These are phyloP conservation scores for Papilio machaon DNA, from an alignment of 1,140 invertebrate genomes.

Conservation along the genomic window DNA sequence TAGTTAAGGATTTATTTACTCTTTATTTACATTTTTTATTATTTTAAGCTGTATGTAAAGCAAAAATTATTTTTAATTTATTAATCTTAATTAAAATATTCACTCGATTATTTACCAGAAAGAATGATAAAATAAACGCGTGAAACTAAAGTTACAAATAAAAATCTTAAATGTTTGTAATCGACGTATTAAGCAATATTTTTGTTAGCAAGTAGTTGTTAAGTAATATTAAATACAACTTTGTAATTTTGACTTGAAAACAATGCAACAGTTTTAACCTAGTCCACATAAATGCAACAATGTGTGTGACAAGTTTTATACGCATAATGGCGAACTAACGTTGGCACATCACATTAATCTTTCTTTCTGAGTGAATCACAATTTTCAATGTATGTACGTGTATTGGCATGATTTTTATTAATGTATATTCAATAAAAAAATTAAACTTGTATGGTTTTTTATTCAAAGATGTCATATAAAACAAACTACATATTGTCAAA, in stretches of 20 bases:
- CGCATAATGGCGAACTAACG: slow-evolving; percentile 55
- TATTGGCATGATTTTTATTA: slow-evolving; percentile 76
- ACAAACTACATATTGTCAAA: no score
- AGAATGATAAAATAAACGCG: neutral
- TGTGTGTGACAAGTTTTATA: neutral
- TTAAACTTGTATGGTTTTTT: slow-evolving; percentile 46
- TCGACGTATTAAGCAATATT: neutral
- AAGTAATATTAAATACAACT: neutral
- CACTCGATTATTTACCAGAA: neutral
- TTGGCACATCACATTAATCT: slow-evolving; percentile 56
- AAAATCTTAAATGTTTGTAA: neutral
- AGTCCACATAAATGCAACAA: no score
- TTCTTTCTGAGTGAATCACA: slow-evolving; percentile 64
- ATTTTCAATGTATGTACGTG: slow-evolving; percentile 66
- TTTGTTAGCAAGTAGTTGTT: neutral
- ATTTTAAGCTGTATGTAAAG: neutral
- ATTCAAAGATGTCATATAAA: slow-evolving; percentile 36
- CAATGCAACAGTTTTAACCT: neutral
- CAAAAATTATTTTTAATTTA: slow-evolving; percentile 27
- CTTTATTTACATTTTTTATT: slow-evolving; percentile 19
- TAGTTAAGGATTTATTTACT: slow-evolving; percentile 12
- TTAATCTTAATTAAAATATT: neutral
- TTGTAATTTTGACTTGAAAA: slow-evolving; percentile 8
- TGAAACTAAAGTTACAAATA: neutral
- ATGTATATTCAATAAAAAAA: slow-evolving; percentile 74